phyloP scores from a whole-genome alignment of 2,797 vertebrate species.

The Xiphophorus birchmanni region DNA sequence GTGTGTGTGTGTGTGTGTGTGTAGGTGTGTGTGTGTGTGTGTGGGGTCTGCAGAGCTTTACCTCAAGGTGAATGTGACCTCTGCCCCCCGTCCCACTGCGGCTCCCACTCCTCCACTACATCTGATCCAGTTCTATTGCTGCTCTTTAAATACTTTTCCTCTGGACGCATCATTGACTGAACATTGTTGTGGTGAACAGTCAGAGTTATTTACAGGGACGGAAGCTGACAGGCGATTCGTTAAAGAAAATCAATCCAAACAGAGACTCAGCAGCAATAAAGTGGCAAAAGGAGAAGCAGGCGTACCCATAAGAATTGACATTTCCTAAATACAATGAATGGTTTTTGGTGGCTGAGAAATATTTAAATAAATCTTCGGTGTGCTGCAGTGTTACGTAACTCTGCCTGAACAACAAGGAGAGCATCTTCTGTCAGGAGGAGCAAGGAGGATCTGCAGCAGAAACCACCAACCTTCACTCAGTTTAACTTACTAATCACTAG shows the following conservation, averaged over 20 bases:
- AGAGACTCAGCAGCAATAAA: neutral
- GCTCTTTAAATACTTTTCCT: neutral
- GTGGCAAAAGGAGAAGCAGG: neutral
- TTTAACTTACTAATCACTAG: neutral
- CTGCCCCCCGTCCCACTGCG: neutral
- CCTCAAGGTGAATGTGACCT: conserved; percentile 61
- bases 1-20: too few species aligned
- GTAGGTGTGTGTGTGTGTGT: neutral
- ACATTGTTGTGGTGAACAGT: neutral
- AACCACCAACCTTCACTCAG: neutral
- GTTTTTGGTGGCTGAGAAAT: neutral
- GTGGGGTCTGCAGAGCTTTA: neutral
- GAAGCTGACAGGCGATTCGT: neutral
- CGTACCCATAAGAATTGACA: too few species aligned
- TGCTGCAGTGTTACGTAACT: neutral
- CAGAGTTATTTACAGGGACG: neutral
- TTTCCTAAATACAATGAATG: neutral
- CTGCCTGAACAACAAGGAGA: neutral
- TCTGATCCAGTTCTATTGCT: neutral
- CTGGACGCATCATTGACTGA: neutral
- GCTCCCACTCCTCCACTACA: conserved; percentile 1
- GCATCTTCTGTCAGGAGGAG: neutral
- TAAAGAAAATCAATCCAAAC: neutral
- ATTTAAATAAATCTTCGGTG: neutral
- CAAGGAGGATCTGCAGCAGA: neutral